Conservation (phyloP, 1,140 invertebrate genomes). For the Neoseiulus cucumeris region DNA sequence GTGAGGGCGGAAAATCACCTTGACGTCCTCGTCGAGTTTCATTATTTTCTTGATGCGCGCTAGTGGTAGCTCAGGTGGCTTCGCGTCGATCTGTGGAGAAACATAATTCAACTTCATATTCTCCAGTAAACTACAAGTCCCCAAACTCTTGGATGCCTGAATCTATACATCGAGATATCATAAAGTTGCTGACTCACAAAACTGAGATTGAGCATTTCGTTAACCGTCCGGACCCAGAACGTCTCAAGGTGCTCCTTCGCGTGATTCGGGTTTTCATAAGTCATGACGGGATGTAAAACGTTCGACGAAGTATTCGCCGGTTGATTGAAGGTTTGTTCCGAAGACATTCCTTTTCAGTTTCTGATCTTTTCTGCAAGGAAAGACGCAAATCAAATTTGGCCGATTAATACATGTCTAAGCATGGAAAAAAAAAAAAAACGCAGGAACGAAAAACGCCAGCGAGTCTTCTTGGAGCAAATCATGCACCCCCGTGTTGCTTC, state of each 20-base stretch:
- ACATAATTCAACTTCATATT: no score
- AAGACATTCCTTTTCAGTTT: no score
- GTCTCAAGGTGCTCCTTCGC: not conserved
- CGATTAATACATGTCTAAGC: no score
- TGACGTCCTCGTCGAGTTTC: conserved; percentile 97
- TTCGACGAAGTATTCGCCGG: not conserved
- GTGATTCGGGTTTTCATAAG: conserved; percentile 3
- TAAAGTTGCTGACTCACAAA: not conserved
- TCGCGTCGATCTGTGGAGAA: conserved; percentile 46
- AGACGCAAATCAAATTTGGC: no score
- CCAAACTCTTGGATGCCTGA: no score
- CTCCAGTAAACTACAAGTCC: no score
- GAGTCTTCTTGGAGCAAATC: no score
- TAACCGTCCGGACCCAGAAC: not conserved
- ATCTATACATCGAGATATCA: not conserved
- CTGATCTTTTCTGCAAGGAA: no score
- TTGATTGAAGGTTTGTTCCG: not conserved
- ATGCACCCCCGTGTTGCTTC: no score
- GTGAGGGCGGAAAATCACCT: no score
- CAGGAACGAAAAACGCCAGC: no score
- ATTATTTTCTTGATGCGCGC: conserved; percentile 98
- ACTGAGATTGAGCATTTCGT: not conserved
- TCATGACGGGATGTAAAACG: not conserved
- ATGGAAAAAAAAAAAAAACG: no score
- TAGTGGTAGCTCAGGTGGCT: conserved; percentile 74